Conservation (phyloP, 35 echinoderm and acorn worm genomes). For the Heliocidaris erythrogramma region DNA sequence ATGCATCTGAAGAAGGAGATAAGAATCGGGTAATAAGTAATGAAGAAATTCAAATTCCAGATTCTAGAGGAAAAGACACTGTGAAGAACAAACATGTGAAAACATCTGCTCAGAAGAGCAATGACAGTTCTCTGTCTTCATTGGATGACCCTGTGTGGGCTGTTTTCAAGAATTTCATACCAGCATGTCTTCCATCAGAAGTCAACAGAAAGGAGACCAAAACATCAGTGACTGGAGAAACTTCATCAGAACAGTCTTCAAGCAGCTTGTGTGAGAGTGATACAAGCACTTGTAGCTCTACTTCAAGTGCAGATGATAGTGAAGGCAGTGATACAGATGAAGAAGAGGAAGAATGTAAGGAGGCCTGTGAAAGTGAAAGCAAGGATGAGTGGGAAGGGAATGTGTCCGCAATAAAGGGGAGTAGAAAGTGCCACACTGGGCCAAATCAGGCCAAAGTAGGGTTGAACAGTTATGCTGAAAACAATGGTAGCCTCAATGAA, state of each 20-base stretch:
- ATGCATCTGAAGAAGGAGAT: too few species aligned
- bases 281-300: neutral
- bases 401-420: neutral
- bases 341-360: neutral
- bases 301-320: neutral
- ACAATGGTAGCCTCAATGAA: neutral
- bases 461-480: neutral
- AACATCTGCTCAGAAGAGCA: neutral
- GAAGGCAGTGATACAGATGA: neutral
- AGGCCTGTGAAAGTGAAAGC: neutral
- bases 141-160: slow-evolving; percentile 24
- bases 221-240: neutral
- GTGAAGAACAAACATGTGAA: neutral
- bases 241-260: neutral
- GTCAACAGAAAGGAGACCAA: neutral
- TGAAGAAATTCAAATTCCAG: neutral
- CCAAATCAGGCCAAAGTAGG: neutral
- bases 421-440: neutral
- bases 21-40: too few species aligned
- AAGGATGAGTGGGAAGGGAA: neutral
- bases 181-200: slow-evolving; percentile 3
- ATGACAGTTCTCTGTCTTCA: neutral
- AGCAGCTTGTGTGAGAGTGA: slow-evolving; percentile 1
- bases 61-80: neutral
- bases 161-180: neutral